Conservation (phyloP, 2,797 vertebrate species). For the Myotis findleyi region DNA sequence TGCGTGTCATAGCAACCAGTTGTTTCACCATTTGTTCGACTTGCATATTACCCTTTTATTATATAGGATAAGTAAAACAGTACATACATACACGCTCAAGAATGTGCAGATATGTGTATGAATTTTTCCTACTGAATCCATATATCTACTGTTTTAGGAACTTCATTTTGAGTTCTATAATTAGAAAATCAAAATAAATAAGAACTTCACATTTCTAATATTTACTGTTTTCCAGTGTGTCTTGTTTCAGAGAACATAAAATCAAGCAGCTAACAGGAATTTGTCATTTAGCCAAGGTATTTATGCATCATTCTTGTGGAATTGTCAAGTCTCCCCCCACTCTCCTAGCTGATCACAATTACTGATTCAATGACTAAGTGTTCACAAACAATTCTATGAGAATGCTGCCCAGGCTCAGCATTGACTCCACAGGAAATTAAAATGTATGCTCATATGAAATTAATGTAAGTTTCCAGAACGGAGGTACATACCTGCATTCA, state of each 20-base stretch:
- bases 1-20: too few species aligned
- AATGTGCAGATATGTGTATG: neutral
- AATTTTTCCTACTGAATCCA: neutral
- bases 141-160: neutral
- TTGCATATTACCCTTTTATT: too few species aligned
- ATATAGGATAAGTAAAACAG: neutral
- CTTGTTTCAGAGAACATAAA: neutral
- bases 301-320: neutral
- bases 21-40: too few species aligned
- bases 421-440: neutral
- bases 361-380: neutral
- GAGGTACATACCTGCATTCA: constrained; percentile 92
- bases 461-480: neutral
- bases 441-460: neutral
- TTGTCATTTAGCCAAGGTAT: neutral
- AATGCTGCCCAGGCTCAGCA: neutral
- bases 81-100: neutral
- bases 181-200: constrained; percentile 5
- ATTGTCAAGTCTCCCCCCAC: neutral
- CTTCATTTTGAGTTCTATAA: neutral
- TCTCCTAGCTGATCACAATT: neutral
- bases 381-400: neutral
- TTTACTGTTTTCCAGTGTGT: neutral
- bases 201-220: neutral
- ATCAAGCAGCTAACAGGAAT: neutral